phyloP scores from a whole-genome alignment of 2,797 vertebrate species.

The Leuciscus waleckii region DNA sequence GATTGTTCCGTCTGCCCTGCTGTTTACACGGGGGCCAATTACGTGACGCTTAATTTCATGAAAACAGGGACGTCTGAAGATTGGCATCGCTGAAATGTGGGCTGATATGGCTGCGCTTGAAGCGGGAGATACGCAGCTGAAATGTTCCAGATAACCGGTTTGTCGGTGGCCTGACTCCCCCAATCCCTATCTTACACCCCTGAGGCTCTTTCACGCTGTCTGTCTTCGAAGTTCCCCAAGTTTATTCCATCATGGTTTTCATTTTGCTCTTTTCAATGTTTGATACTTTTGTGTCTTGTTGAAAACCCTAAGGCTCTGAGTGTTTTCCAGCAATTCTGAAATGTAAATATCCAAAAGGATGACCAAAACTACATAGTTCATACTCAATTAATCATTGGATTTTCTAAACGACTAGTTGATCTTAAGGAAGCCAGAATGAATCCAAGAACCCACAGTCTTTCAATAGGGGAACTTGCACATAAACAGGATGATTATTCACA shows the following conservation, averaged over 20 bases:
- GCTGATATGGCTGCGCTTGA: slow-evolving; percentile 57
- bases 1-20: slow-evolving; percentile 71
- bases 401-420: neutral
- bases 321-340: slow-evolving; percentile 2
- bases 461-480: neutral
- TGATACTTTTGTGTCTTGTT: slow-evolving; percentile 8
- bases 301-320: neutral
- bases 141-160: slow-evolving; percentile 65
- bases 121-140: slow-evolving; percentile 63
- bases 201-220: slow-evolving; percentile 43
- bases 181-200: slow-evolving; percentile 36
- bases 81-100: slow-evolving; percentile 72
- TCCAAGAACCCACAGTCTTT: neutral
- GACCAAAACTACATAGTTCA: neutral
- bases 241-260: slow-evolving; percentile 13
- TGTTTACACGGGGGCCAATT: slow-evolving; percentile 75
- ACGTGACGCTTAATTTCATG: slow-evolving; percentile 75
- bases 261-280: slow-evolving; percentile 5
- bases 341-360: neutral
- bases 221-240: slow-evolving; percentile 28
- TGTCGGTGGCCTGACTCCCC: slow-evolving; percentile 54
- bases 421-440: neutral
- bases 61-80: slow-evolving; percentile 74
- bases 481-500: neutral
- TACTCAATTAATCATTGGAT: neutral